Conservation (phyloP, 2,888 invertebrate species). For the Tipula lateralis region DNA sequence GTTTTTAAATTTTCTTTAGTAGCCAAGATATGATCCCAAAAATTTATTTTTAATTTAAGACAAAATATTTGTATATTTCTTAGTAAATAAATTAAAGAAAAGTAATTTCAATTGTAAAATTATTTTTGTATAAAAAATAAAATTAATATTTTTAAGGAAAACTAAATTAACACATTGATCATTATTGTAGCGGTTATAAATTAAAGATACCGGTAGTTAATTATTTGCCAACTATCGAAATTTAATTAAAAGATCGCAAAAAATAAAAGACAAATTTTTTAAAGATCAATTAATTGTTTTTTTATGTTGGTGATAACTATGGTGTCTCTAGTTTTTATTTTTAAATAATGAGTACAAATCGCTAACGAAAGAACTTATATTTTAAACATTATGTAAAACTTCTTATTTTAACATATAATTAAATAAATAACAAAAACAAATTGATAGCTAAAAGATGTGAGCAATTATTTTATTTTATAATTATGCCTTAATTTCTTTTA, state of each 20-base stretch:
- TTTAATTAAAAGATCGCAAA: not conserved
- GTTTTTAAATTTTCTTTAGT: not conserved
- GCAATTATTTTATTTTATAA: no score
- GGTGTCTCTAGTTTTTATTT: not conserved
- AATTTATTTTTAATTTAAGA: slow-evolving; percentile 24
- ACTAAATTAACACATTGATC: not conserved
- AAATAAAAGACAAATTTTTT: not conserved
- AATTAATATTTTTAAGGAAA: not conserved
- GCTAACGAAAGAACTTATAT: not conserved
- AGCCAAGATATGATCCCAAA: not conserved
- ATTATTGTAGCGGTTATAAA: not conserved
- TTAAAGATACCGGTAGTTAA: not conserved
- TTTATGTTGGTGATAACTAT: not conserved
- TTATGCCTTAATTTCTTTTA: slow-evolving; percentile 49
- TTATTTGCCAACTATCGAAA: no score
- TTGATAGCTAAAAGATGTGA: not conserved
- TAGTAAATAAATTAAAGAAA: not conserved
- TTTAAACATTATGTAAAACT: not conserved
- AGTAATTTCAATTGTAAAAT: not conserved
- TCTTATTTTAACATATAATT: not conserved
- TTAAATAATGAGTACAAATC: not conserved
- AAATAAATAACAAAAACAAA: not conserved
- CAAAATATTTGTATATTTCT: slow-evolving; percentile 19
- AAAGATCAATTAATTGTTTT: not conserved
- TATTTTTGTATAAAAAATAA: slow-evolving; percentile 1